Conservation (phyloP, 1,140 invertebrate genomes). For the Polypedilum vanderplanki region DNA sequence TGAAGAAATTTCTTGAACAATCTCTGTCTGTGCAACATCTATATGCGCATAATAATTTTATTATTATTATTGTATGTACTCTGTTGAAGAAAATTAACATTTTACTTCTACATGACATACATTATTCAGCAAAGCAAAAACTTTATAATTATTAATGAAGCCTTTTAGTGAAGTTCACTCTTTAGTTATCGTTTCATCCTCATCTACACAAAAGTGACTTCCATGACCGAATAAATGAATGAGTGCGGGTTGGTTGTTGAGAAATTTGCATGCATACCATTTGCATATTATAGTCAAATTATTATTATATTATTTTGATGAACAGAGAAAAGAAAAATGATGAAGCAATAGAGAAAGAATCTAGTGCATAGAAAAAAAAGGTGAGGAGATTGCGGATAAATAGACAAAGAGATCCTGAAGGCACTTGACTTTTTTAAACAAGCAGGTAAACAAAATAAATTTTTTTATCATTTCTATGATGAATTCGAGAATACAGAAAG, state of each 20-base stretch:
- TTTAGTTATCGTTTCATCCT: not conserved
- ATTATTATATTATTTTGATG: not conserved
- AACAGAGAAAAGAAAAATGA: not conserved
- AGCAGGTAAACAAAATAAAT: not conserved
- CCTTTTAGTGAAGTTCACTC: not conserved
- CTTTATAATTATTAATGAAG: slow-evolving; percentile 9
- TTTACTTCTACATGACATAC: slow-evolving; percentile 3
- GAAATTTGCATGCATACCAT: slow-evolving; percentile 24
- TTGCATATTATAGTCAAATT: slow-evolving; percentile 19
- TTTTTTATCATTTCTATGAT: not conserved
- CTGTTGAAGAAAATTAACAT: not conserved
- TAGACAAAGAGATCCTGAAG: not conserved
- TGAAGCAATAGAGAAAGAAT: not conserved
- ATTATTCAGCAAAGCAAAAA: slow-evolving; percentile 11
- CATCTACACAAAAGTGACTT: not conserved
- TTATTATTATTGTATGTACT: not conserved
- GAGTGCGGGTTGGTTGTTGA: not conserved
- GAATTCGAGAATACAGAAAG: not conserved
- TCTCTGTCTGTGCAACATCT: no score
- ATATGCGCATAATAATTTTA: no score
- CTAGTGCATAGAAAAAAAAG: not conserved
- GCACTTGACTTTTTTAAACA: slow-evolving; percentile 17
- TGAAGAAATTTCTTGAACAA: no score
- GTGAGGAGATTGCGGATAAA: not conserved
- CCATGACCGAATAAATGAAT: not conserved